Conservation (phyloP, 2,797 vertebrate genomes). For the Mustela erminea region DNA sequence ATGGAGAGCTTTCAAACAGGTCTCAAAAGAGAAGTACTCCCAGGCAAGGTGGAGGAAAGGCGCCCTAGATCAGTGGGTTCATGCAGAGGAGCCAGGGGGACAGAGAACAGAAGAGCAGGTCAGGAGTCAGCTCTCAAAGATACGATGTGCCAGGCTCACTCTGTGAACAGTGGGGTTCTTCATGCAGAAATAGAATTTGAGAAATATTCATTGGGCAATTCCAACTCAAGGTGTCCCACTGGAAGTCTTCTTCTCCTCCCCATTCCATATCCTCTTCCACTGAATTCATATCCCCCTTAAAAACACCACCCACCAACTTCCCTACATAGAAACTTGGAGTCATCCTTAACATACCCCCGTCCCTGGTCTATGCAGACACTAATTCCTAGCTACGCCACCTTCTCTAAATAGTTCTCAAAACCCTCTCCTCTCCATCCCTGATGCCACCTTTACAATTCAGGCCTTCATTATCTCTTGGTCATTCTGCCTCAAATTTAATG, state of each 20-base stretch:
- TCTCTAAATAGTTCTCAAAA: background rate
- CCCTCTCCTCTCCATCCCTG: background rate
- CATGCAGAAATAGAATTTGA: background rate
- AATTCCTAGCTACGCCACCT: background rate
- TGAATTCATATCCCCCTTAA: background rate
- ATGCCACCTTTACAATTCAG: background rate
- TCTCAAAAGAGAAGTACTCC: background rate
- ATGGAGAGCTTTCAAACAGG: background rate
- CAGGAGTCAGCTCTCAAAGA: background rate
- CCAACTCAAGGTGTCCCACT: background rate
- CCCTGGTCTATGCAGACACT: background rate
- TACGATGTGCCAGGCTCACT: background rate
- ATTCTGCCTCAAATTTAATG: background rate
- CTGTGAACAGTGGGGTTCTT: background rate
- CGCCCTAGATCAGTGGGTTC: background rate
- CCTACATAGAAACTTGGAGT: background rate
- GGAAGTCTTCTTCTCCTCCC: background rate
- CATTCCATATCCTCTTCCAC: background rate
- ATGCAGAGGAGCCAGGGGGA: fast-evolving
- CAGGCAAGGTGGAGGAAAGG: background rate
- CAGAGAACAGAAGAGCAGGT: no score
- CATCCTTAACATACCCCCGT: background rate
- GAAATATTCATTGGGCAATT: background rate
- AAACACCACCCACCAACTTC: background rate
- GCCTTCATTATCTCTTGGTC: background rate